phyloP scores from a whole-genome alignment of 2,888 invertebrate genomes.

The Amphipoea lucens region DNA sequence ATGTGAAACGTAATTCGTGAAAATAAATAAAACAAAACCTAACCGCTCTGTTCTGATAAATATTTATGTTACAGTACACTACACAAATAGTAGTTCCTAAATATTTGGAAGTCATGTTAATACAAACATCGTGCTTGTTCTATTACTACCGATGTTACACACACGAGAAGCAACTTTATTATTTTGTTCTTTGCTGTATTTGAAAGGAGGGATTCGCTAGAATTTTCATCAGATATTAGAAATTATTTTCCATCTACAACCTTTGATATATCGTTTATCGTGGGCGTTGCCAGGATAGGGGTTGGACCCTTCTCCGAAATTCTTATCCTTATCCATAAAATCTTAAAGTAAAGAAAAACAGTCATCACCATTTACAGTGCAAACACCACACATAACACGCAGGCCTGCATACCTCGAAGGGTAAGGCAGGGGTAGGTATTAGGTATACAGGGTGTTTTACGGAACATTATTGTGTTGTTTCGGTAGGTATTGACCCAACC shows the following conservation, averaged over 20 bases:
- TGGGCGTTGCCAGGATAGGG: neutral
- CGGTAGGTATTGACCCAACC: too few species aligned
- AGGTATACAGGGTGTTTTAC: neutral
- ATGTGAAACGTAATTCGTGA: constrained; percentile 4
- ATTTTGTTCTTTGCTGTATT: neutral
- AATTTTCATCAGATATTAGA: neutral
- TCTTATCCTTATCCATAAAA: neutral
- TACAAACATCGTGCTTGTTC: constrained; percentile 34
- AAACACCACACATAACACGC: neutral
- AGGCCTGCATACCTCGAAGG: neutral
- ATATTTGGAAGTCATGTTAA: constrained; percentile 42
- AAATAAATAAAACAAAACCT: constrained; percentile 46
- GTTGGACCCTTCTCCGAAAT: neutral
- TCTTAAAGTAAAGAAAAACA: neutral
- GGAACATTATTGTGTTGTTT: too few species aligned
- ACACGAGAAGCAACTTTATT: constrained; percentile 5
- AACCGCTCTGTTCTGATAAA: constrained; percentile 29
- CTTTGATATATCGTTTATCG: neutral
- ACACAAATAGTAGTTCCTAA: constrained; percentile 41
- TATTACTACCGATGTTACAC: constrained; percentile 35
- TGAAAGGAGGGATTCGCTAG: neutral
- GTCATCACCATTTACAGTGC: neutral
- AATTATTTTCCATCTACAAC: neutral
- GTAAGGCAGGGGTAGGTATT: too few species aligned
- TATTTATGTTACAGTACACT: constrained; percentile 40